Base-by-base conservation (phyloP, 2,888 invertebrate genomes). In the Cephus pygmeus region DNA sequence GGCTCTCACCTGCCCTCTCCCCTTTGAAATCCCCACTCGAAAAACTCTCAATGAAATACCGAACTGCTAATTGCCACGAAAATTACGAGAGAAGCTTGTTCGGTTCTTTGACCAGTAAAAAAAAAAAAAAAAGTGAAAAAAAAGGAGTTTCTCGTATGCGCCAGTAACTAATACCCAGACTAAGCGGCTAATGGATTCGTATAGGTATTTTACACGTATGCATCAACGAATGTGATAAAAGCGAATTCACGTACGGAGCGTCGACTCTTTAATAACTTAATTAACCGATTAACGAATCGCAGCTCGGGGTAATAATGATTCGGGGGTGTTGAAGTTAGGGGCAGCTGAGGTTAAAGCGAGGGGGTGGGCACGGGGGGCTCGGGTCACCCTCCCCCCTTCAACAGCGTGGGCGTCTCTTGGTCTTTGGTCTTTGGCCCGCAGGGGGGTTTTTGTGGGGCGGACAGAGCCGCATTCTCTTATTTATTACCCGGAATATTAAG, bases 401-500 rank as follows among this genome's bases (percentile, higher is more conserved):
- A 35, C 34, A 73, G 81, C 81, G 82, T 82, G 81, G 82, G 82
- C 82, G 82, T 81, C 81, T 75, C 69, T 76, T 40, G 68, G 76
- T 40, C 40, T 40, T 35, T 35, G 74, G 74, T 74, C 74, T 74
- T 74, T 35, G 74, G 83, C 83, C 87, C 84, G 84, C 82, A 81
- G 87, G 87, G 85, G 86, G 85, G 83, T 86, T 87, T 88, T 86
- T 86, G 86, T 85, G 86, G 88, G 88, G 87, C 87, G 88, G 89
- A 87, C 88, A 88, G 88, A 86, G 87, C 89, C 83, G 85, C 87
- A 85, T 88, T 88, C 88, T 86, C 88, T 89, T 89, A 89, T 89
- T 89, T 89, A 89, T 89, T 88, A 87, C 88, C 86, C 88, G 88
- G 89, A 89, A 89, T 89, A 89, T 89, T 89, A 89, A 89, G 89